A percentile compares a stretch with the other conserved stretches of the same genome.
Evolutionary conservation across 2,797 vertebrate species (phyloP).

Genomic region (Liparis tanakae): DNA sequence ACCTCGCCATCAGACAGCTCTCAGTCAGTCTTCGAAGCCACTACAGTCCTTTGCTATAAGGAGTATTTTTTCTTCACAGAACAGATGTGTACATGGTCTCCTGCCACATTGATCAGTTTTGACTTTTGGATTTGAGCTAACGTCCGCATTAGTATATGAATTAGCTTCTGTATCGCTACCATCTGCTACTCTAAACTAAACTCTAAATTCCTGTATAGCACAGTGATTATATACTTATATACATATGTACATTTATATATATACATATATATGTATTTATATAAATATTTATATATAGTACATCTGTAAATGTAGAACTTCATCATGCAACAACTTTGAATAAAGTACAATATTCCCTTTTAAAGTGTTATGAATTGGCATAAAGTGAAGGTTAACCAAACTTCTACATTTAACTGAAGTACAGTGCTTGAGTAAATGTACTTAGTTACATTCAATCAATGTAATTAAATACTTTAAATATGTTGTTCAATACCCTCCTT

Average conservation of each 20-base stretch:
- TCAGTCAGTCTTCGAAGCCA: neutral
- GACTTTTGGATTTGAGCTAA: no score
- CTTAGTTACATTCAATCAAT: neutral
- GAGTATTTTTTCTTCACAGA: neutral
- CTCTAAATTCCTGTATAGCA: neutral
- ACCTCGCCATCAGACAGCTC: neutral
- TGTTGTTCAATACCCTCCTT: constrained; percentile 12
- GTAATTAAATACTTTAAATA: constrained; percentile 7
- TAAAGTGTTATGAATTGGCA: neutral
- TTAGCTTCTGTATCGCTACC: neutral
- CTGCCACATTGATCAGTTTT: neutral
- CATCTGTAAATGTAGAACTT: neutral
- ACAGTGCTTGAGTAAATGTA: neutral
- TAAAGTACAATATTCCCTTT: neutral
- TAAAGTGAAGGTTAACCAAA: no score
- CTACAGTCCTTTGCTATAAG: neutral
- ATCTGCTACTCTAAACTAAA: no score
- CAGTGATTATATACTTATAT: neutral
- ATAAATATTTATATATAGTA: no score
- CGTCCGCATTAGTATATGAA: no score
- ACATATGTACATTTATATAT: no score
- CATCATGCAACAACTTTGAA: no score
- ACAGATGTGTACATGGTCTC: no score
- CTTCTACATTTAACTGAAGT: neutral
- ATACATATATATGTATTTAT: neutral